Evolutionary conservation across 2,113 vertebrate species (phyloP), one percentile per base, ranked within the genome.

Genomic region (Halichoerus grypus): DNA sequence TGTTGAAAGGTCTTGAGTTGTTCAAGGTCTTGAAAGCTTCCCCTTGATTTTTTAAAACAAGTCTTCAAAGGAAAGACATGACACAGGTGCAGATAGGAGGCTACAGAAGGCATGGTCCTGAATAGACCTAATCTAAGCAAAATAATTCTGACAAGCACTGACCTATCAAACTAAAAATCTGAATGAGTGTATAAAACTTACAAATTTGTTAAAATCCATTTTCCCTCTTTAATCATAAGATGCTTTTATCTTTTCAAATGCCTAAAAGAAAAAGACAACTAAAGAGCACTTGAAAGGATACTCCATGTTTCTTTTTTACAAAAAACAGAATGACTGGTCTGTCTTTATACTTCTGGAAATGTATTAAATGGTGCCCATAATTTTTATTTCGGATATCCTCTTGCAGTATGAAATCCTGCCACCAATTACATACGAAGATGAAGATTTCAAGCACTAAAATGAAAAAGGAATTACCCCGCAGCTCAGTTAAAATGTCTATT

Each of bases 401-500:
- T 57, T 77, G 46, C 4, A 95, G 85, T 86, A 88, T 39, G 69
- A 94, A 97, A 96, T 51, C 15, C 26, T 93, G 51, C 79, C 74
- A 97, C n/a, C 69, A 77, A 53, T 63, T 18, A 95, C 11, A 94
- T 57, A 55, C 36, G 85, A 55, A 97, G 55, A 76, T 69, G 15
- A 18, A 94, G 31, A 96, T 86, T 97, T 96, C 84, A 91, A 79
- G 80, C 0, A 90, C 22, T 65, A 95, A 97, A 80, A 97, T 82
- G 51, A 96, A 74, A 82, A 92, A 21, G 82, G 55, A 96, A 88
- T 98, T 99, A 99, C 99, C 99, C 99, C 99, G 98, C 72, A 99
- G 99, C 98, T 99, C 99, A 0, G 99, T 99, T 92, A 99, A 99
- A 97, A 99, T 99, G 89, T 99, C 99, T 91, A 99, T 99, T 99